A percentile compares a stretch with the other conserved stretches of the same genome.
Evolutionary conservation across 2,888 invertebrate genomes (phyloP).

Genomic region (Machimus rusticus): DNA sequence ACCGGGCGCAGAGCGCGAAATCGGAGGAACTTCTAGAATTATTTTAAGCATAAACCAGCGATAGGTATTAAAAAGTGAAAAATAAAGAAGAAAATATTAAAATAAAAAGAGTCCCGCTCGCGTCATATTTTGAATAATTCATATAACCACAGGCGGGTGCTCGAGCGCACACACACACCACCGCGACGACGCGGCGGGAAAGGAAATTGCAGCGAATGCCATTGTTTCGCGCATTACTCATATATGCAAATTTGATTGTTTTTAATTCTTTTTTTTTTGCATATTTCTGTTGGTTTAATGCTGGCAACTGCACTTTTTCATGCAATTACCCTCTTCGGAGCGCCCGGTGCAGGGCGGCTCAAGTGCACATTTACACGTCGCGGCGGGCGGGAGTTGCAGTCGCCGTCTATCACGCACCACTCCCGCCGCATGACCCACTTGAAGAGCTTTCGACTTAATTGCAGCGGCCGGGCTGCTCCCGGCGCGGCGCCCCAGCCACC

Average conservation of each 20-base stretch:
- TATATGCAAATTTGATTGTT: conserved; percentile 42
- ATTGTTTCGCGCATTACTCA: conserved; percentile 41
- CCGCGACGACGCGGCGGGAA: not conserved
- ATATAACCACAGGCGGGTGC: conserved; percentile 24
- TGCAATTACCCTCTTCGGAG: conserved; percentile 35
- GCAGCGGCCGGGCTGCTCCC: not conserved
- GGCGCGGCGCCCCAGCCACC: not conserved
- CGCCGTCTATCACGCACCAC: conserved; percentile 3
- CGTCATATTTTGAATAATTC: conserved; percentile 36
- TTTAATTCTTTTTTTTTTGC: conserved; percentile 16
- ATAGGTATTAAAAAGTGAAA: conserved; percentile 32
- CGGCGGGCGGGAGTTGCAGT: not conserved
- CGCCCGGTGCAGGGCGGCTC: not conserved
- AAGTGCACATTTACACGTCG: conserved; percentile 28
- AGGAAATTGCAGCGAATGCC: conserved; percentile 31
- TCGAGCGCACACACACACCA: not conserved
- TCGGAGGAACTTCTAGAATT: not conserved
- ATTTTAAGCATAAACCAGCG: conserved; percentile 33
- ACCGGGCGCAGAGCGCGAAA: not conserved
- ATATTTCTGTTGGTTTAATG: conserved; percentile 29
- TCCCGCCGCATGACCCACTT: conserved; percentile 29
- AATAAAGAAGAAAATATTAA: conserved; percentile 15
- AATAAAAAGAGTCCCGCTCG: conserved; percentile 21
- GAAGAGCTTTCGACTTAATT: conserved; percentile 42
- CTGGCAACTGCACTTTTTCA: conserved; percentile 41